Evolutionary conservation across 2,113 vertebrate species (phyloP), one percentile per base, ranked within the genome.

Genomic region (Urocynchramus pylzowi): DNA sequence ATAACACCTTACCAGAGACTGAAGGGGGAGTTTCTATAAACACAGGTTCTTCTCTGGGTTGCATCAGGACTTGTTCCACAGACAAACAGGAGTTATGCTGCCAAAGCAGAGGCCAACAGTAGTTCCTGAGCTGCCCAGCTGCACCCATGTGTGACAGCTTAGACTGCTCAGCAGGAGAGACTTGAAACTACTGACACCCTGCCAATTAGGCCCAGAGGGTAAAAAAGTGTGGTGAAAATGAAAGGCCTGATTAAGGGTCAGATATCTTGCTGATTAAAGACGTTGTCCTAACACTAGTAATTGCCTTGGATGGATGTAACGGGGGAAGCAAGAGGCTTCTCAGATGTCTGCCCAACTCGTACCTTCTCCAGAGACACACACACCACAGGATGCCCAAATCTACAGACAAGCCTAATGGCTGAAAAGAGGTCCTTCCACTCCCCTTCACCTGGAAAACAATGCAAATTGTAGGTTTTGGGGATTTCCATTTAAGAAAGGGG

Each of bases 21-120:
- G 21, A 9, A 56, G 8, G 2, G 33, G 8, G 33, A 33, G 15
- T n/a, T 59, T 57, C 39, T 37, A 0, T 2, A 2, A 16, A 5
- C 8, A 17, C 30, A 50, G 23, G 26, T 21, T 78, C 45, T 61
- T 41, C 53, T 63, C 27, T 42, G 19, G 12, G 16, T 21, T 77
- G 69, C 23, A 56, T 16, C 15, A 86, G 22, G 35, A 69, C 1
- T 13, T 71, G 54, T 30, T 63, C 44, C 24, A 27, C 20, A 31
- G 19, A 54, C 12, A 57, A 44, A 17, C 2, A 42, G 21, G 35
- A 75, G 13, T 37, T 11, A 35, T 0, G 0, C 9, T 26, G 33
- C 52, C 49, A 87, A 70, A 89, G 33, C 20, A 78, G 22, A 35
- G 56, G n/a, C 19, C 42, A 75, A 6, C 19, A 84, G 10, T 18